Evolutionary conservation across 2,797 vertebrate genomes (phyloP).

Genomic region (Sebastes iracundus): DNA sequence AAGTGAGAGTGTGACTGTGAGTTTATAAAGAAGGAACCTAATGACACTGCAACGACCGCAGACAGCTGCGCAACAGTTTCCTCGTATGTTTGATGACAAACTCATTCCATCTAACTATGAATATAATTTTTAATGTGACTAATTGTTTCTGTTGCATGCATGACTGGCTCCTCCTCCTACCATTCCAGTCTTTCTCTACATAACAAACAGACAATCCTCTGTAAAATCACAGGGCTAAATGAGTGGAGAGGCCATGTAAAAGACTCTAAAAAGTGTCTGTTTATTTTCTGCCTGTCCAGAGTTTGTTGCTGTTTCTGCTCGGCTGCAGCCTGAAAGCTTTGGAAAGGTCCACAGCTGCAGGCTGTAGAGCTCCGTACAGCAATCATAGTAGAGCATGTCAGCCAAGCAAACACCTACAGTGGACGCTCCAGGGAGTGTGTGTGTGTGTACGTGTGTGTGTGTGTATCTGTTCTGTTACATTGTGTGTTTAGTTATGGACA

Average conservation of each 20-base stretch:
- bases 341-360: conserved; percentile 69
- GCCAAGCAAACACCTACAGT: conserved; percentile 69
- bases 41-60: background rate
- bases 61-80: background rate
- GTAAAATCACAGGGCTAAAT: conserved; percentile 2
- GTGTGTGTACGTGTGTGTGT: conserved; percentile 30
- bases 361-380: conserved; percentile 57
- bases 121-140: background rate
- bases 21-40: conserved; percentile 20
- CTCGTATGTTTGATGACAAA: background rate
- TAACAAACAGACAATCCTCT: conserved; percentile 8
- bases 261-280: conserved; percentile 45
- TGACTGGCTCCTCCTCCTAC: background rate
- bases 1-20: conserved; percentile 17
- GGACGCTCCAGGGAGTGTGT: conserved; percentile 57
- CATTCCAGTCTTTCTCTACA: background rate
- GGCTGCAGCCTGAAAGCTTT: conserved; percentile 50
- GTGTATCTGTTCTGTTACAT: conserved; percentile 52
- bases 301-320: conserved; percentile 65
- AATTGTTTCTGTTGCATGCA: background rate
- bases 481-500: conserved; percentile 80
- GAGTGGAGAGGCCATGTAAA: conserved; percentile 10
- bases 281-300: conserved; percentile 56
- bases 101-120: background rate
- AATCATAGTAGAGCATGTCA: conserved; percentile 66